Conservation (phyloP, 2,888 invertebrate genomes). For the Agrochola lota region DNA sequence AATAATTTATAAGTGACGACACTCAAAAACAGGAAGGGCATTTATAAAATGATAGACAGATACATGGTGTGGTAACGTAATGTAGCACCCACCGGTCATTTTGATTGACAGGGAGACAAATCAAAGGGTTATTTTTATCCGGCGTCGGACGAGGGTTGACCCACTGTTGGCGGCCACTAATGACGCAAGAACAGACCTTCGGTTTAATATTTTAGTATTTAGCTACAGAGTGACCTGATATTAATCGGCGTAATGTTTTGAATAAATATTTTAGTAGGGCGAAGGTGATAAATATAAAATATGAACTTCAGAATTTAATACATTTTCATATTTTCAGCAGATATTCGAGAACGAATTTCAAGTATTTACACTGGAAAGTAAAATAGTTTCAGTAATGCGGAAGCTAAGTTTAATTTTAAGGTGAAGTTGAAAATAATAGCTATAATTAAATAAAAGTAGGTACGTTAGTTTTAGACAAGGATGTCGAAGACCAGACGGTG, state of each 20-base stretch:
- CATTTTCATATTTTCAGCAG: constrained; percentile 5
- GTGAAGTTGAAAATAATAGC: constrained; percentile 9
- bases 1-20: constrained; percentile 17
- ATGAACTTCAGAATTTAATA: background rate
- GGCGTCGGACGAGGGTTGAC: constrained; percentile 69
- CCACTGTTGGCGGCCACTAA: constrained; percentile 67
- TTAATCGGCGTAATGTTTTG: constrained; percentile 38
- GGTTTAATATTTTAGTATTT: constrained; percentile 64
- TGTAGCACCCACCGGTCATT: constrained; percentile 26
- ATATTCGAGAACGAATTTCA: background rate
- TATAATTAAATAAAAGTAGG: constrained; percentile 2
- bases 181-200: constrained; percentile 79
- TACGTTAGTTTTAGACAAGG: background rate
- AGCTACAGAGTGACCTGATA: constrained; percentile 40
- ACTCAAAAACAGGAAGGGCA: constrained; percentile 38
- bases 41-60: constrained; percentile 9
- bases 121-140: constrained; percentile 72
- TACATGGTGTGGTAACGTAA: constrained; percentile 14
- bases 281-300: constrained; percentile 25
- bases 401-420: constrained; percentile 11
- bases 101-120: constrained; percentile 72
- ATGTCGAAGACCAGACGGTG: background rate
- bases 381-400: constrained; percentile 24
- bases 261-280: constrained; percentile 54
- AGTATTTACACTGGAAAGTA: background rate